Percentiles rank a stretch among this genome's conserved stretches.
Conservation (phyloP, 2,888 invertebrate genomes). For the Dione vanillae region DNA sequence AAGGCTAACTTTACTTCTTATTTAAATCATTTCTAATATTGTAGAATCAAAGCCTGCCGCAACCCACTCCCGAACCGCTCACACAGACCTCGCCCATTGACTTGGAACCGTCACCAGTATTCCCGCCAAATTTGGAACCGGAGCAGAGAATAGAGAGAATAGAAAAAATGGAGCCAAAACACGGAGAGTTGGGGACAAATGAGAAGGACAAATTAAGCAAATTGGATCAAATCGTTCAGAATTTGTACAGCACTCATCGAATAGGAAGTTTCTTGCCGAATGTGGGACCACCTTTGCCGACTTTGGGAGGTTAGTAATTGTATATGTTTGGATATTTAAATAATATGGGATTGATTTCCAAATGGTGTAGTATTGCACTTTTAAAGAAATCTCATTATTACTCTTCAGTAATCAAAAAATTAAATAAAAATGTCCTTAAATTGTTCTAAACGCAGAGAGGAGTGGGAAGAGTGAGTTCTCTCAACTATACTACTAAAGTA, state of each 20-base stretch:
- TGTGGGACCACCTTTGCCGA: slow-evolving; percentile 53
- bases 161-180: slow-evolving; percentile 49
- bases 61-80: slow-evolving; percentile 57
- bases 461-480: too few species aligned
- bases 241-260: slow-evolving; percentile 75
- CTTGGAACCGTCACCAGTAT: slow-evolving; percentile 14
- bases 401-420: too few species aligned
- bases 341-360: too few species aligned
- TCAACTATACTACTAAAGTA: too few species aligned
- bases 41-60: slow-evolving; percentile 70
- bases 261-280: slow-evolving; percentile 62
- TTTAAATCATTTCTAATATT: slow-evolving; percentile 42
- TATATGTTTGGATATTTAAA: too few species aligned
- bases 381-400: too few species aligned
- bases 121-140: slow-evolving; percentile 3
- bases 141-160: slow-evolving; percentile 40
- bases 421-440: too few species aligned
- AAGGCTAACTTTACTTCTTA: background rate
- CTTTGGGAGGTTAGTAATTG: slow-evolving; percentile 57
- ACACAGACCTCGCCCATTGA: slow-evolving; percentile 29
- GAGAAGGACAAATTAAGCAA: slow-evolving; percentile 77
- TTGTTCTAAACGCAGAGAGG: too few species aligned
- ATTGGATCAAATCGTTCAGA: slow-evolving; percentile 78
- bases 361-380: too few species aligned
- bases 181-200: slow-evolving; percentile 50